A percentile compares a stretch with the other conserved stretches of the same genome.
These are phyloP conservation scores for Gadus macrocephalus DNA, from an alignment of 2,113 vertebrate species.

Conservation along the genomic window DNA sequence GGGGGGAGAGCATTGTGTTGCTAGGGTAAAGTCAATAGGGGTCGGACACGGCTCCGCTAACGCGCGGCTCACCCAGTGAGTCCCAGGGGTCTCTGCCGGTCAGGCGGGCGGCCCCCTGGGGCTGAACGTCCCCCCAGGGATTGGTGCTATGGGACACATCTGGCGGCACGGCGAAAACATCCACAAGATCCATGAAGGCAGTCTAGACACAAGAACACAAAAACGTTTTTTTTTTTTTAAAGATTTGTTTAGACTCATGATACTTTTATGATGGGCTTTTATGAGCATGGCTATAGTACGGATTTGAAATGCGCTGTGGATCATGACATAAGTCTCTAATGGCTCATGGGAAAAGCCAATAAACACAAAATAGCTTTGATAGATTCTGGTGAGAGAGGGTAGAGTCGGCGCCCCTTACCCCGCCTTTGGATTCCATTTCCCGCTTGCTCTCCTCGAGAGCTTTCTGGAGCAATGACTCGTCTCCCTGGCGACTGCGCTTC, in stretches of 20 bases:
- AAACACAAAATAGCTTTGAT: not conserved
- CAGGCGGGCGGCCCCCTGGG: constrained; percentile 35
- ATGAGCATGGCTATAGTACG: too few species aligned
- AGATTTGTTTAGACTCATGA: too few species aligned
- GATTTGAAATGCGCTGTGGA: too few species aligned
- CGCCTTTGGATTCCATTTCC: constrained; percentile 71
- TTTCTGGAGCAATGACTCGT: constrained; percentile 79
- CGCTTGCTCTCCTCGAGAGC: constrained; percentile 73
- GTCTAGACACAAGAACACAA: constrained; percentile 71
- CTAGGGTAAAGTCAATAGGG: not conserved
- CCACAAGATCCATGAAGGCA: constrained; percentile 88
- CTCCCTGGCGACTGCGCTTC: constrained; percentile 79
- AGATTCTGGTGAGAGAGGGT: not conserved
- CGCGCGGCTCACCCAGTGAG: constrained; percentile 60
- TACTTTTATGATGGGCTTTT: too few species aligned
- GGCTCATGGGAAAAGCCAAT: constrained; percentile 1
- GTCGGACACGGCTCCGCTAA: not conserved
- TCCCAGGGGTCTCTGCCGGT: constrained; percentile 65
- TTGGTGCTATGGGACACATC: constrained; percentile 52
- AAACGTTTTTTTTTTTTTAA: not conserved
- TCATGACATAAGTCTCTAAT: too few species aligned
- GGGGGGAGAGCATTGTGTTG: too few species aligned
- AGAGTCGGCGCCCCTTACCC: constrained; percentile 60
- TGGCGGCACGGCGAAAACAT: constrained; percentile 80
- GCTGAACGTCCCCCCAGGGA: constrained; percentile 51